Evolutionary conservation across 2,113 vertebrate species (phyloP).

Genomic region (rat (Rattus norvegicus)): GRCr8 NC_086020.1:175419001-175419500

Average conservation of each 20-base stretch:
- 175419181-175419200: not conserved
- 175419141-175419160: not conserved
- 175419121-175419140: slow-evolving; percentile 4
- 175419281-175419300: not conserved
- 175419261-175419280: not conserved
- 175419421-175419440: not conserved
- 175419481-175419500: not conserved
- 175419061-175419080: slow-evolving; percentile 46
- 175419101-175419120: not conserved
- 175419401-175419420: not conserved
- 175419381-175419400: not conserved
- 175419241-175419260: not conserved
- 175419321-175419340: not conserved
- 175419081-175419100: not conserved
- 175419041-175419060: not conserved
- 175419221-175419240: not conserved
- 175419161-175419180: not conserved
- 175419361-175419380: not conserved
- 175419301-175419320: not conserved
- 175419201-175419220: not conserved
- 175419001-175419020: not conserved
- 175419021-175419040: not conserved
- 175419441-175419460: not conserved
- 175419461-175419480: not conserved
- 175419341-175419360: not conserved